Conservation (phyloP, 2,113 vertebrate species). For the Mastomys natalensis region DNA sequence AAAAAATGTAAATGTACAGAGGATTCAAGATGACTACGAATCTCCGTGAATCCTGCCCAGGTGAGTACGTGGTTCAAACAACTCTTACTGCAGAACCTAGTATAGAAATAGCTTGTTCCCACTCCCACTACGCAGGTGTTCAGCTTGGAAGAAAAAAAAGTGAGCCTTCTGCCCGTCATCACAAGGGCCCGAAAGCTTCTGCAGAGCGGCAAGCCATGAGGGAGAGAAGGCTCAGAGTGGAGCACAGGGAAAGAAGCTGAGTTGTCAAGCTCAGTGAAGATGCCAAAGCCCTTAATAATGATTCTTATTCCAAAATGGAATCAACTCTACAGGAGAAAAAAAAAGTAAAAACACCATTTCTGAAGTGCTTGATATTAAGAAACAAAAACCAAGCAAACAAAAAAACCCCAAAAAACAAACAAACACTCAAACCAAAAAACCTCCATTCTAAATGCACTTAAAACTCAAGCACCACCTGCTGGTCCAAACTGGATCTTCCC, state of each 20-base stretch:
- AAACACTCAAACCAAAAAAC: not conserved
- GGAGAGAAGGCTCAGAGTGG: not conserved
- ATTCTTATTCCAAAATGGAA: slow-evolving; percentile 20
- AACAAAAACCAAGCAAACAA: not conserved
- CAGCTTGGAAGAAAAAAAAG: slow-evolving; percentile 56
- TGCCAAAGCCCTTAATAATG: slow-evolving; percentile 14
- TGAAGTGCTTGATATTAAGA: slow-evolving; percentile 5
- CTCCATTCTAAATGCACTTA: slow-evolving; percentile 63
- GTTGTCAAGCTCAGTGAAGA: not conserved
- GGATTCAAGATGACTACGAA: not conserved
- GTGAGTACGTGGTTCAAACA: not conserved
- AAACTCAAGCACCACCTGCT: slow-evolving; percentile 66
- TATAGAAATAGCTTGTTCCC: not conserved
- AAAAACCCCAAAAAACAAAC: not conserved
- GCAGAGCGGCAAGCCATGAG: rapidly evolving
- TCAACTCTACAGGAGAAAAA: not conserved
- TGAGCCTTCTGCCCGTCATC: slow-evolving; percentile 44
- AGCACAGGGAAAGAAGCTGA: not conserved
- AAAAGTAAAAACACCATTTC: not conserved
- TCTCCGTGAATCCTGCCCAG: not conserved
- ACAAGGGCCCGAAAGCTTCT: slow-evolving; percentile 12
- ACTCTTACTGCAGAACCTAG: not conserved
- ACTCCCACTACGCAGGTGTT: slow-evolving; percentile 50
- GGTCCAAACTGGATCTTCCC: slow-evolving; percentile 61
- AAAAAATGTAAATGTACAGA: not conserved